Evolutionary conservation across 92 coral and sea anemone genomes (phyloP).

Genomic region (Paramuricea clavata): DNA sequence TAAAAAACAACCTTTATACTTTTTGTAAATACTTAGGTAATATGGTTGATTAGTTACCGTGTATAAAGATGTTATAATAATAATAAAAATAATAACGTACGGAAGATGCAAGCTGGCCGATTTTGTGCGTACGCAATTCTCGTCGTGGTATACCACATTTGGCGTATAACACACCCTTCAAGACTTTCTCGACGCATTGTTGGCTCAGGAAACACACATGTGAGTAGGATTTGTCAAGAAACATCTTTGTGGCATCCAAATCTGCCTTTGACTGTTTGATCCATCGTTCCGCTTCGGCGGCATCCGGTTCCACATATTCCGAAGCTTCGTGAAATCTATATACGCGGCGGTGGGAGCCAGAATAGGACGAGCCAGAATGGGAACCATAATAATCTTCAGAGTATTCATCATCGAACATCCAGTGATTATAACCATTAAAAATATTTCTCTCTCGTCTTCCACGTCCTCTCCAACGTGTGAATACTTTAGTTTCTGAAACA

Average conservation of each 20-base stretch:
- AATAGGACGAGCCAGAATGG: too few relatives aligned
- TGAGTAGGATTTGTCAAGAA: constrained; percentile 72
- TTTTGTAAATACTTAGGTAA: too few relatives aligned
- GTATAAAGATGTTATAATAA: too few relatives aligned
- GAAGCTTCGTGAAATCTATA: too few relatives aligned
- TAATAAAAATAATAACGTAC: too few relatives aligned
- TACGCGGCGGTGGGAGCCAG: too few relatives aligned
- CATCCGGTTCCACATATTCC: constrained; percentile 76
- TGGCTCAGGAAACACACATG: constrained; percentile 91
- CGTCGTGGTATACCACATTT: constrained; percentile 87
- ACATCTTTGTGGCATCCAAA: constrained; percentile 76
- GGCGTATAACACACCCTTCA: constrained; percentile 89
- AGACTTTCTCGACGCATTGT: constrained; percentile 89
- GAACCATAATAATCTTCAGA: too few relatives aligned
- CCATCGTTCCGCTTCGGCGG: constrained; percentile 94
- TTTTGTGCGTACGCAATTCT: constrained; percentile 92
- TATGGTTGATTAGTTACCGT: too few relatives aligned
- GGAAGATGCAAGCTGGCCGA: constrained; percentile 78
- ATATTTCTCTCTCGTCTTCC: constrained; percentile 89
- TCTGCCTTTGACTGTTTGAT: constrained; percentile 91
- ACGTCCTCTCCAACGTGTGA: constrained; percentile 91
- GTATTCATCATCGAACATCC: neutral
- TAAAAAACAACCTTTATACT: too few relatives aligned
- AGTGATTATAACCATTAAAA: constrained; percentile 78
- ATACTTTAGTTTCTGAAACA: neutral